phyloP scores from a whole-genome alignment of 1,140 invertebrate species.

The Drosophila neocordata region DNA sequence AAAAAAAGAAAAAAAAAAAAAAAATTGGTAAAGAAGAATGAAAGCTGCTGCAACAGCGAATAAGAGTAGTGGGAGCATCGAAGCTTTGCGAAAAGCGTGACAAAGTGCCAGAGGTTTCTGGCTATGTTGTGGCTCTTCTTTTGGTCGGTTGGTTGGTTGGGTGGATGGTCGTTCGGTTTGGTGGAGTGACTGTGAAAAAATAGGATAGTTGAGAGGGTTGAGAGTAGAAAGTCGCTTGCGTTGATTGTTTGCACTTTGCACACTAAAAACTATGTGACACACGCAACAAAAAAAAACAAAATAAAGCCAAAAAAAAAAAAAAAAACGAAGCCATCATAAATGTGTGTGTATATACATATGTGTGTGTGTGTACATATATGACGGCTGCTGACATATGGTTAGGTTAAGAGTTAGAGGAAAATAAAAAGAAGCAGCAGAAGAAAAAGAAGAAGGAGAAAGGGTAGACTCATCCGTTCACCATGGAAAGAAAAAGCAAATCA shows the following conservation, averaged over 20 bases:
- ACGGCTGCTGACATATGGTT: conserved; percentile 49
- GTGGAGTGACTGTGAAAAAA: no score
- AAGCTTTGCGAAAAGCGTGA: conserved; percentile 49
- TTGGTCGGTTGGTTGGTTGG: background rate
- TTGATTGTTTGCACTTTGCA: conserved; percentile 78
- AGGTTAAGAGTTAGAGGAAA: conserved; percentile 17
- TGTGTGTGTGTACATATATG: conserved; percentile 11
- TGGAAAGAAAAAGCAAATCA: conserved; percentile 53
- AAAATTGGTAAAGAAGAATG: conserved; percentile 16
- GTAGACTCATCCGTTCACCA: conserved; percentile 4
- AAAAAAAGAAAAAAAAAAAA: conserved; percentile 13
- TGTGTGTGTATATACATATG: conserved; percentile 19
- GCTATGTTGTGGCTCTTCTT: conserved; percentile 1
- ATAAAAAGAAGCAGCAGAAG: conserved; percentile 8
- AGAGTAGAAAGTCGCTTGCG: conserved; percentile 62
- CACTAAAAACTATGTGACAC: conserved; percentile 69
- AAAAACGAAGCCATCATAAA: background rate
- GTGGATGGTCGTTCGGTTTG: background rate
- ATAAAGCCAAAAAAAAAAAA: conserved; percentile 1
- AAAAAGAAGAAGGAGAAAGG: background rate
- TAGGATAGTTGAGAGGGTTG: background rate
- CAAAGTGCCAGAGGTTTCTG: conserved; percentile 6
- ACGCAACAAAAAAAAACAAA: conserved; percentile 14
- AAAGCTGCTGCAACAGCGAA: conserved; percentile 43
- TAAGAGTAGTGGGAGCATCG: conserved; percentile 30